phyloP scores from a whole-genome alignment of 1,140 invertebrate species.

The Ostrea edulis region DNA sequence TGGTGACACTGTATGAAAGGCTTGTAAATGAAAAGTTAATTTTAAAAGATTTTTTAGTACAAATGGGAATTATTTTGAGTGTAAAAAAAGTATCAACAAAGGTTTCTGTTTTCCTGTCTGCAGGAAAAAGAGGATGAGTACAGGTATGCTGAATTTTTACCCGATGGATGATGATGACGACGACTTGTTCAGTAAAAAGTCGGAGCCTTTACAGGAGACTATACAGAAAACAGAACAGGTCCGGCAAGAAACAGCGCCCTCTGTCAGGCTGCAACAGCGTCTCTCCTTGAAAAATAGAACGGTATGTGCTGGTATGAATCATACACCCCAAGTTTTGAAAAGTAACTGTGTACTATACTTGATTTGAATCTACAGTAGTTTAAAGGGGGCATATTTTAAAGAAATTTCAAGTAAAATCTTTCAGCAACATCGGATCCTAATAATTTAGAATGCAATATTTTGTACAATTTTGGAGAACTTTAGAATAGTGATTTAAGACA shows the following conservation, averaged over 20 bases:
- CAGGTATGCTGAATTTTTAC: constrained; percentile 66
- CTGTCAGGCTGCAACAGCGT: constrained; percentile 1
- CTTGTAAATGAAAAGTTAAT: neutral
- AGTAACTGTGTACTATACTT: too few relatives aligned
- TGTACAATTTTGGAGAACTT: too few relatives aligned
- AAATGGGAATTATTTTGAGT: neutral
- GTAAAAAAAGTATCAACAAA: neutral
- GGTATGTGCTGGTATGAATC: neutral
- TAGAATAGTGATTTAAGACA: too few relatives aligned
- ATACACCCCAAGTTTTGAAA: neutral
- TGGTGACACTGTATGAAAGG: neutral
- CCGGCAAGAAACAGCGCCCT: constrained; percentile 29
- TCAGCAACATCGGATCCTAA: too few relatives aligned
- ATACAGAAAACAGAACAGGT: neutral
- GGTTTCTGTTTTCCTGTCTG: constrained; percentile 47
- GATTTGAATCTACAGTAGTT: too few relatives aligned
- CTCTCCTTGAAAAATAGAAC: constrained; percentile 36
- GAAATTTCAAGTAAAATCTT: too few relatives aligned
- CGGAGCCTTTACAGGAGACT: constrained; percentile 23
- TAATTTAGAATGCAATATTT: too few relatives aligned
- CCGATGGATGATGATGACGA: constrained; percentile 73
- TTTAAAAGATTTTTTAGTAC: neutral
- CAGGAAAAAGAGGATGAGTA: constrained; percentile 75
- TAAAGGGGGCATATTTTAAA: too few relatives aligned
- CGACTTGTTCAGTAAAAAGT: constrained; percentile 22